phyloP scores from a whole-genome alignment of 2,888 invertebrate species.

The Apantesis nais region DNA sequence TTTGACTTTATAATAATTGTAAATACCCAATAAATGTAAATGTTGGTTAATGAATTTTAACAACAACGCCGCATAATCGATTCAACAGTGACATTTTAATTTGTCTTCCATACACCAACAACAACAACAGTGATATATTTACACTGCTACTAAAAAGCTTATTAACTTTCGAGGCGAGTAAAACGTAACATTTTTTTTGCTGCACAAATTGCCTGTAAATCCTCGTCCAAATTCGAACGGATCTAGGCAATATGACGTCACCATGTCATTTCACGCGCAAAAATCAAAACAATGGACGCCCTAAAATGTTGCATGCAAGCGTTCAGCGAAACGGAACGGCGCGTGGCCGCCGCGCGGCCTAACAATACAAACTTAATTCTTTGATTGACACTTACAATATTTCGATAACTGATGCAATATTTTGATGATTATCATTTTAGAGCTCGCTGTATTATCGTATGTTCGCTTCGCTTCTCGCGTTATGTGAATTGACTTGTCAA shows the following conservation, averaged over 20 bases:
- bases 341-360: constrained; percentile 68
- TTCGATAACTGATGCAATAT: constrained; percentile 86
- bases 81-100: not conserved
- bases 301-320: constrained; percentile 73
- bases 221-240: constrained; percentile 20
- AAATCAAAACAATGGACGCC: constrained; percentile 77
- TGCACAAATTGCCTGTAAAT: constrained; percentile 7
- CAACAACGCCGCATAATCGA: too few species aligned
- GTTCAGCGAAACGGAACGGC: constrained; percentile 55
- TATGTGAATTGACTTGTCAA: constrained; percentile 57
- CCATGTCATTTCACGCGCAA: constrained; percentile 64
- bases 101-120: not conserved
- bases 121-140: too few species aligned
- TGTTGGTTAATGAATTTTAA: too few species aligned
- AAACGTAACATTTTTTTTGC: not conserved
- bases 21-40: too few species aligned
- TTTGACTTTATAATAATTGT: too few species aligned
- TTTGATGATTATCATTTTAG: constrained; percentile 82
- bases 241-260: constrained; percentile 57
- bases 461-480: constrained; percentile 65
- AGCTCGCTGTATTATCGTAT: constrained; percentile 66
- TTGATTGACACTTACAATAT: constrained; percentile 87
- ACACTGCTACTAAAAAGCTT: too few species aligned
- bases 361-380: constrained; percentile 83
- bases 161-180: too few species aligned